A percentile compares a stretch with the other conserved stretches of the same genome.
These are phyloP conservation scores for Chaetorhynchus papuensis DNA, from an alignment of 2,113 vertebrate genomes.

Conservation along the genomic window DNA sequence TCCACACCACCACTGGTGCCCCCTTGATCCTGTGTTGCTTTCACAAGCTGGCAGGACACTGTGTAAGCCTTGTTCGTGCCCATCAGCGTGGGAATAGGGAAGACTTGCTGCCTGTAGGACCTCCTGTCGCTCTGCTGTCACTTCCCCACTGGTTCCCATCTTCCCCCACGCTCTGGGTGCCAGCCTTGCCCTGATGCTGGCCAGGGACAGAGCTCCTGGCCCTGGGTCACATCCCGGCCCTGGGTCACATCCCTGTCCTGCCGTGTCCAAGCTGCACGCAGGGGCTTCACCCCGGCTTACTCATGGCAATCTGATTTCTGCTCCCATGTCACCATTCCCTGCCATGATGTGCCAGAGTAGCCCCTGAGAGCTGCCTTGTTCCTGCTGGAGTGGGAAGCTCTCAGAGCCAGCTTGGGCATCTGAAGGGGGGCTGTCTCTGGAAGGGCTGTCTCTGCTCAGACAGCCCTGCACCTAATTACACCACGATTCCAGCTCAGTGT, in stretches of 20 bases:
- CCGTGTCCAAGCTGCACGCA: rapidly evolving
- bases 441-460: not conserved
- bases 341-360: not conserved
- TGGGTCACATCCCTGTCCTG: not conserved
- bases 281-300: not conserved
- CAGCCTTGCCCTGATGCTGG: not conserved
- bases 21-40: not conserved
- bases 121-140: not conserved
- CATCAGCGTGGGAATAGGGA: not conserved
- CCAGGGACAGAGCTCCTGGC: not conserved
- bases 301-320: not conserved
- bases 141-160: not conserved
- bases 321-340: not conserved
- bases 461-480: not conserved
- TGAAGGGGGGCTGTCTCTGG: not conserved
- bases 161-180: not conserved
- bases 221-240: not conserved
- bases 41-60: not conserved
- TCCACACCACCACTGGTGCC: not conserved
- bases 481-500: not conserved
- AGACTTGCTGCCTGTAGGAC: not conserved
- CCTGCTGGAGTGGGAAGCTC: not conserved
- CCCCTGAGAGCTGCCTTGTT: not conserved
- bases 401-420: not conserved
- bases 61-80: not conserved